phyloP scores from a whole-genome alignment of 2,797 vertebrate genomes.

The Morus bassanus region DNA sequence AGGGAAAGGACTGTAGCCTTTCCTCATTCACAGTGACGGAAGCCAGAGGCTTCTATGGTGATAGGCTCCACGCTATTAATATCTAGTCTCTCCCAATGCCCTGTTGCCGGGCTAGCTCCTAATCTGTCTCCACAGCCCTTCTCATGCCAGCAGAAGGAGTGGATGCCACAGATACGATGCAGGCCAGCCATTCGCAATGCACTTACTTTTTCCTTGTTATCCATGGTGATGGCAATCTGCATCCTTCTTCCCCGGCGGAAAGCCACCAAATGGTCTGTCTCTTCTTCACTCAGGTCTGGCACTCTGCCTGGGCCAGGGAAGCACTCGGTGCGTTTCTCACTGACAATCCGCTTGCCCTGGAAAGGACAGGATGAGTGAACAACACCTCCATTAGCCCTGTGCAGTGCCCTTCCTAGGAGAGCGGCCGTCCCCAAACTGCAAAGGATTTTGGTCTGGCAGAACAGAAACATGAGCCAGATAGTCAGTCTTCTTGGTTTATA shows the following conservation, averaged over 20 bases:
- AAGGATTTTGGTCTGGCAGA: not conserved
- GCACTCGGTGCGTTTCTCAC: conserved; percentile 78
- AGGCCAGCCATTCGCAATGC: not conserved
- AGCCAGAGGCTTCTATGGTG: not conserved
- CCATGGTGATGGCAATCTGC: conserved; percentile 73
- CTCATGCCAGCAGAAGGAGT: not conserved
- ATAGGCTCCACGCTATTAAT: not conserved
- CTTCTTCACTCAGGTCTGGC: conserved; percentile 67
- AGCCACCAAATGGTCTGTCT: conserved; percentile 69
- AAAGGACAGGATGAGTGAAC: not conserved
- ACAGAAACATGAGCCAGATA: not conserved
- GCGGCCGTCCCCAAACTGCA: not conserved
- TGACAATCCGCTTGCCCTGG: conserved; percentile 90
- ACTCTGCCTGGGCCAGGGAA: conserved; percentile 35
- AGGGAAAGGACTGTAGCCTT: not conserved
- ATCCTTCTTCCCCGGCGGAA: conserved; percentile 70
- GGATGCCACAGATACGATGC: not conserved
- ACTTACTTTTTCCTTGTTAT: conserved; percentile 78
- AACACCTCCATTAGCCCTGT: not conserved
- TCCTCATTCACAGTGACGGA: not conserved
- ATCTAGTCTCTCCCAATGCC: not conserved
- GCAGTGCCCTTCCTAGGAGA: not conserved
- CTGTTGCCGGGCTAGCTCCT: not conserved
- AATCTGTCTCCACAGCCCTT: not conserved
- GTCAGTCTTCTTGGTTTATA: not conserved